Evolutionary conservation across 2,888 invertebrate species (phyloP), one percentile per base, ranked within the genome.

Genomic region (Lasioglossum calceatum): DNA sequence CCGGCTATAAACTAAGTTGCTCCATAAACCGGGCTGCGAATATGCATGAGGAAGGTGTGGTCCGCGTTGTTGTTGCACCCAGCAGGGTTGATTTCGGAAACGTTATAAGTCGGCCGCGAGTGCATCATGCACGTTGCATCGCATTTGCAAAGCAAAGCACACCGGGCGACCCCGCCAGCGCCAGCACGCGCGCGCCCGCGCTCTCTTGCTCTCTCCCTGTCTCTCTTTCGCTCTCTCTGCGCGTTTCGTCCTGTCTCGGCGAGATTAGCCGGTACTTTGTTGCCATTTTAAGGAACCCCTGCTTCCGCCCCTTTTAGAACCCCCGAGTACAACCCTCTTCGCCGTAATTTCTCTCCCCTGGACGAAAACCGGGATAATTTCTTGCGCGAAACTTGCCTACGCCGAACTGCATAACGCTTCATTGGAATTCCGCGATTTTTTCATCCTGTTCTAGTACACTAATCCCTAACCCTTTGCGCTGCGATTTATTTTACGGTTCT

Each of bases 11-110:
- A 92, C 90, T 89, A 85, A 88, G 88, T 89, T 91, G 84, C 86
- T 78, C 80, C 90, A 89, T 93, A 92, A 93, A 92, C 90, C 89
- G 84, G 80, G 85, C 86, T 81, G 85, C 91, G 94, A 94, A 94
- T 94, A 94, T 93, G 94, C 92, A 94, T 93, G 94, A 93, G 94
- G 87, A 93, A 92, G 92, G 93, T 92, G 93, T 93, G 92, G 93
- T 90, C 85, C 87, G 79, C 89, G 89, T 89, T 91, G 87, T 87
- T 82, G 87, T 84, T 82, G 87, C 74, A 86, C 88, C 79, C 89
- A 82, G 87, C 84, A 81, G 87, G 89, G 80, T 89, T 93, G 92
- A 94, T 94, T 94, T 94, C 92, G 92, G 90, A 92, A 93, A 92
- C 92, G 92, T 91, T 87, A 88, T 88, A 93, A 93, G 93, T 93